Conservation (phyloP, 92 coral and sea anemone genomes). For the Palythoa heliodiscus region DNA sequence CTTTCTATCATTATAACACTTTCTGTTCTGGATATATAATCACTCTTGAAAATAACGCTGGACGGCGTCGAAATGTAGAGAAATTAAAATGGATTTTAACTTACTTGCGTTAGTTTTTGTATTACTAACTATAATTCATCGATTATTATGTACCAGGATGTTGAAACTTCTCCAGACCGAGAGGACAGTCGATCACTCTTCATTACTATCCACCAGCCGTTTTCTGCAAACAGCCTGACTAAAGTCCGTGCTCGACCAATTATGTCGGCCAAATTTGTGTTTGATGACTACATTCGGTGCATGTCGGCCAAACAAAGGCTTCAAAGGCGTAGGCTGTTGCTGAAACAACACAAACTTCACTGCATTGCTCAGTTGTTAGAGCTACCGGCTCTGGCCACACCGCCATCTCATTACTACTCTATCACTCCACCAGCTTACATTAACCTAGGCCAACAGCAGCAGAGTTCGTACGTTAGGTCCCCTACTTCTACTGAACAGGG, state of each 20-base stretch:
- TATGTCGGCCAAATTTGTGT: constrained; percentile 94
- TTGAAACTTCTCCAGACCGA: constrained; percentile 95
- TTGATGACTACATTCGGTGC: constrained; percentile 99
- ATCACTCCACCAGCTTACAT: constrained; percentile 93
- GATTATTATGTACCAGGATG: constrained; percentile 69
- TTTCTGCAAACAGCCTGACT: constrained; percentile 84
- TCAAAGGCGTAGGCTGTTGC: constrained; percentile 89
- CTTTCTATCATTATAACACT: too few relatives aligned
- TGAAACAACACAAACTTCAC: constrained; percentile 93
- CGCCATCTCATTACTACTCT: constrained; percentile 86
- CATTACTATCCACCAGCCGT: constrained; percentile 98
- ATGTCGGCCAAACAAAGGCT: constrained; percentile 98
- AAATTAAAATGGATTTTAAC: too few relatives aligned
- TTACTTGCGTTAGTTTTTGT: too few relatives aligned
- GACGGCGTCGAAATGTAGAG: too few relatives aligned
- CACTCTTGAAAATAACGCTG: too few relatives aligned
- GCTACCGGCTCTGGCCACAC: constrained; percentile 95
- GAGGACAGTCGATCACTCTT: constrained; percentile 99
- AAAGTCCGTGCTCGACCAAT: constrained; percentile 92
- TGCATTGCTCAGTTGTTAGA: constrained; percentile 95
- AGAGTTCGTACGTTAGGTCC: constrained; percentile 51
- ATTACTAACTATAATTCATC: too few relatives aligned
- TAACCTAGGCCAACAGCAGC: constrained; percentile 72
- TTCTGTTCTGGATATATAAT: too few relatives aligned
- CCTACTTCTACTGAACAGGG: constrained; percentile 56